Base-by-base conservation (phyloP, 2,797 vertebrate species). In the Zalophus californianus region DNA sequence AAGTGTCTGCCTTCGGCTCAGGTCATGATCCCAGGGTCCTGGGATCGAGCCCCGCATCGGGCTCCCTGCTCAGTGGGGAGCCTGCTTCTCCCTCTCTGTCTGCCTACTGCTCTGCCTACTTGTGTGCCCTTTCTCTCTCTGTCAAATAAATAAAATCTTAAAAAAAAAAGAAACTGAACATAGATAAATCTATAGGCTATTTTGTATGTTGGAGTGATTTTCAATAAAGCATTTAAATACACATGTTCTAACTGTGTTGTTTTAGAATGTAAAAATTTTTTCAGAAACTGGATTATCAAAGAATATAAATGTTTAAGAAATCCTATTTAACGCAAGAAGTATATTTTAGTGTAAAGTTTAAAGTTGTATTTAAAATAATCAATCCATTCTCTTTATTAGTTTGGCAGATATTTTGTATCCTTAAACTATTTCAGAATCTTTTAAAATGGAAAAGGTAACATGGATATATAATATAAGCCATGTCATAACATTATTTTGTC, bases 401-500 rank as follows among this genome's bases (percentile, higher is more conserved):
- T 78, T 86, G 41, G 20, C 35, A 85, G 25, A 13, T 29, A 79
- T 12, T 88, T 25, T 73, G 16, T 44, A 38, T 41, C 12, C 35
- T 88, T 93, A 84, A 84, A 70, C 32, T 85, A n/a, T 85, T 88
- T 72, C 29, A 83, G 44, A 92, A 68, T 14, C 1, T 75, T 82
- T 41, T 38, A 35, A 0, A 83, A n/a, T 50, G 14, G 83, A 84
- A 70, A 93, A 21, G 32, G 18, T 66, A 68, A 68, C 9, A 11
- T 21, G 18, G 66, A 38, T 38, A 10, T 68, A 21, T 68, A 38
- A 35, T 21, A 35, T 35, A 68, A 91, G 3, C 0, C 23, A 15
- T 98, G 98, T 23, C 16, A 97, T 97, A 94, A 86, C 94, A 29
- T 2, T 5, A 83, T 54, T 84, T 79, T 95, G 97, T 97, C 98